These are phyloP conservation scores for Gymnodraco acuticeps DNA, from an alignment of 2,797 vertebrate species.

Conservation along the genomic window DNA sequence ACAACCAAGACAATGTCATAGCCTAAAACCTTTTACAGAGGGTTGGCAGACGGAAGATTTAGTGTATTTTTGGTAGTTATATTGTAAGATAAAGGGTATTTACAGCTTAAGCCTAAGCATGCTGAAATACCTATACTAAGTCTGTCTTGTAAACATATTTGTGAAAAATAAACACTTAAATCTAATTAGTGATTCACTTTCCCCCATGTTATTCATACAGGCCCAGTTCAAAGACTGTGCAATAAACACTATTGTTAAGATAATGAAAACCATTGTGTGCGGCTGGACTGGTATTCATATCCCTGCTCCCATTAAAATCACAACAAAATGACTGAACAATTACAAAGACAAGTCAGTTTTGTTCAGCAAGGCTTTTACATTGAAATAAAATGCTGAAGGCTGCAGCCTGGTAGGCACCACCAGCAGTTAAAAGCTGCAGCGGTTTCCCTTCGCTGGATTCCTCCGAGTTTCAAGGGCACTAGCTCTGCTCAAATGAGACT, in stretches of 20 bases:
- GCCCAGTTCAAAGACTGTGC: conserved; percentile 62
- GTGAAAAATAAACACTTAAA: conserved; percentile 47
- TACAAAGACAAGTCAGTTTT: conserved; percentile 66
- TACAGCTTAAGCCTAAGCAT: conserved; percentile 9
- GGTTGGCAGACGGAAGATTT: conserved; percentile 26
- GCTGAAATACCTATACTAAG: conserved; percentile 12
- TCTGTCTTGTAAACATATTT: conserved; percentile 35
- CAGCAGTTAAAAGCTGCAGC: conserved; percentile 65
- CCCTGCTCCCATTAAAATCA: conserved; percentile 58
- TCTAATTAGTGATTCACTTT: conserved; percentile 56
- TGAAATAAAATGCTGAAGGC: conserved; percentile 64
- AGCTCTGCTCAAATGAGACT: conserved; percentile 59
- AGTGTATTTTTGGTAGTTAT: conserved; percentile 34
- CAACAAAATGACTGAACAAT: conserved; percentile 69
- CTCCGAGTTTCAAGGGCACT: conserved; percentile 61
- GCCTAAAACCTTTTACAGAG: conserved; percentile 47
- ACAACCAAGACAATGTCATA: conserved; percentile 53
- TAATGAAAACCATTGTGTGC: conserved; percentile 78
- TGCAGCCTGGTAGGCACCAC: conserved; percentile 73
- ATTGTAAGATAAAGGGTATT: conserved; percentile 17
- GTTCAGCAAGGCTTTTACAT: conserved; percentile 59
- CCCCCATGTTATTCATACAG: conserved; percentile 45
- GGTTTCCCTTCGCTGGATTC: conserved; percentile 73
- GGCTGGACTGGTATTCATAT: conserved; percentile 55
- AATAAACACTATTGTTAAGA: conserved; percentile 81